Conservation (phyloP, 2,113 vertebrate genomes). For the Upupa epops region DNA sequence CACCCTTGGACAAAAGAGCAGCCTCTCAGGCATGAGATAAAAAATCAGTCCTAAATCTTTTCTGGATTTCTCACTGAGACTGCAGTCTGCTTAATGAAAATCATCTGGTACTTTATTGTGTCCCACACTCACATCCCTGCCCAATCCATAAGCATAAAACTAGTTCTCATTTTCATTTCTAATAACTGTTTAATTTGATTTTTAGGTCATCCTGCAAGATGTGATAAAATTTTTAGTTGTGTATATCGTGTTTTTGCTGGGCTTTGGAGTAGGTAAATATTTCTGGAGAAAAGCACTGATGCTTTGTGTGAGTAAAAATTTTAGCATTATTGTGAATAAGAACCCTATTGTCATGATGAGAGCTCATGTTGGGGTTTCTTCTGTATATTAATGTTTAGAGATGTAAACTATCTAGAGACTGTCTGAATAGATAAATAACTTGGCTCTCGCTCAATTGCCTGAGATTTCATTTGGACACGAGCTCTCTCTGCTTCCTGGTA, state of each 20-base stretch:
- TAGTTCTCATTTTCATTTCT: neutral
- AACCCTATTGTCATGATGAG: neutral
- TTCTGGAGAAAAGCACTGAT: constrained; percentile 15
- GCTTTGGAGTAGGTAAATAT: constrained; percentile 83
- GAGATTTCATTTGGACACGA: neutral
- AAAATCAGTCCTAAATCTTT: neutral
- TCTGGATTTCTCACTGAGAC: neutral
- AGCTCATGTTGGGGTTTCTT: constrained; percentile 1
- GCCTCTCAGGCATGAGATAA: neutral
- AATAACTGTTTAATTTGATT: constrained; percentile 23
- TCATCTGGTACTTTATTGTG: neutral
- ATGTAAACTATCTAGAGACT: neutral
- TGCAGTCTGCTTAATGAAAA: neutral
- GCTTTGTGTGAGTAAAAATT: constrained; percentile 16
- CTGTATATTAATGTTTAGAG: neutral
- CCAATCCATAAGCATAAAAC: neutral
- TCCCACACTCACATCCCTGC: neutral
- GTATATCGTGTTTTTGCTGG: constrained; percentile 82
- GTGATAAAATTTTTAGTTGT: constrained; percentile 83
- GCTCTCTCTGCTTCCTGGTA: neutral
- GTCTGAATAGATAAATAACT: neutral
- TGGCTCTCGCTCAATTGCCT: neutral
- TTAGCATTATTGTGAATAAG: neutral
- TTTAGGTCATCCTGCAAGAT: constrained; percentile 82
- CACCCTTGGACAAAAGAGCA: neutral